Evolutionary conservation across 2,888 invertebrate genomes (phyloP), one percentile per base, ranked within the genome.

Genomic region (Desoria tigrina): DNA sequence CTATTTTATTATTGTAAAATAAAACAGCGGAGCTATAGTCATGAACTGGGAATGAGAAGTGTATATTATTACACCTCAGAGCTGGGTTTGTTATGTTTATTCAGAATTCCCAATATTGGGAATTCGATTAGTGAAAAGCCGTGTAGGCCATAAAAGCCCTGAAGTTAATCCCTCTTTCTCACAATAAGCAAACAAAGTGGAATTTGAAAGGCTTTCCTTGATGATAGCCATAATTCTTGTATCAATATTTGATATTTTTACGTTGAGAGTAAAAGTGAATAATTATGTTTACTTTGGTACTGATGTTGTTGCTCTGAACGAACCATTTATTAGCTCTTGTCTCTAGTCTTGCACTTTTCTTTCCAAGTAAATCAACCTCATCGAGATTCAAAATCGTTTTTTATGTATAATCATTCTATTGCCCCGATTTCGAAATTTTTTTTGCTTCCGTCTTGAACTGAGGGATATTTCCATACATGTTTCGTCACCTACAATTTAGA

Each of bases 191-290:
- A 28, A 62, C 42, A 56, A 56, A 27, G 49, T 42, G 49, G 42
- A 54, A 42, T 56, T 45, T 45, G 27, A 62, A 26, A 45, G 27
- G 54, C 16, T 61, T 61, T 26, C 18, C 50, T n/a, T 50, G 42
- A 7, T 54, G 55, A 45, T 28, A 42, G 55, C 37, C 62, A 49
- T 55, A 62, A 62, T 45, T 62, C 62, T 55, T 62, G 62, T 62
- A 55, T 62, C 56, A 62, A 62, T 62, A 56, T 62, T 62, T 62
- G 62, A 62, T 62, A 62, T 62, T 42, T 53, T 54, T 62, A 45
- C 55, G 55, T 45, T 55, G 62, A 62, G 54, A 54, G 62, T 42
- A 55, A 55, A 61, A 61, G 61, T 61, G 61, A 61, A 61, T 61
- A 61, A 61, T 61, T 61, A 54, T 61, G 61, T 61, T 61, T 61